phyloP scores from a whole-genome alignment of 2,797 vertebrate species.

The Otolemur crassicaudatus region DNA sequence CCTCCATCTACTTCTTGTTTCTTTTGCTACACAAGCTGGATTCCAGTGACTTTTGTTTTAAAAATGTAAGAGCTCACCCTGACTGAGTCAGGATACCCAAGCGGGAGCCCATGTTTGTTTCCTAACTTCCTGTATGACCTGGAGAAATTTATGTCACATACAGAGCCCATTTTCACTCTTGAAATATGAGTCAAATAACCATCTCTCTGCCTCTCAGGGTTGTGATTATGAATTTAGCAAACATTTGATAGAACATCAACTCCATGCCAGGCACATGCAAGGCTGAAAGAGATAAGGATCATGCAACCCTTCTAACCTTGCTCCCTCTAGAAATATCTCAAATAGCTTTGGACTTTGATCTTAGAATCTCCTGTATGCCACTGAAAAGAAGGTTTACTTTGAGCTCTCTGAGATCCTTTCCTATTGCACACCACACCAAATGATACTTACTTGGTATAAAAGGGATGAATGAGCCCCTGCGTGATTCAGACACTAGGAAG shows the following conservation, averaged over 20 bases:
- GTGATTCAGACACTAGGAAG: neutral
- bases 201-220: neutral
- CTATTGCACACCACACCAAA: neutral
- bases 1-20: neutral
- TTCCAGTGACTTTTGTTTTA: neutral
- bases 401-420: neutral
- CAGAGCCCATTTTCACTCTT: neutral
- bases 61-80: neutral
- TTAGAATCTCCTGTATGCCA: neutral
- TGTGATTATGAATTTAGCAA: neutral
- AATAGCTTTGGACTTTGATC: neutral
- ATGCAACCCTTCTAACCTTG: neutral
- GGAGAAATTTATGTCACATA: neutral
- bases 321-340: neutral
- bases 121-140: slow-evolving; percentile 31
- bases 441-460: neutral
- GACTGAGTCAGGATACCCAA: neutral
- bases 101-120: neutral
- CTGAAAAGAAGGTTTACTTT: neutral
- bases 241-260: neutral
- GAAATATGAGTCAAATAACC: slow-evolving; percentile 17
- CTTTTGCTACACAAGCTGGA: neutral
- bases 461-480: neutral
- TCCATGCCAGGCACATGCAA: neutral
- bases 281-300: neutral